These are phyloP conservation scores for Drosophila malerkotliana DNA, from an alignment of 1,140 invertebrate species.

Conservation along the genomic window DNA sequence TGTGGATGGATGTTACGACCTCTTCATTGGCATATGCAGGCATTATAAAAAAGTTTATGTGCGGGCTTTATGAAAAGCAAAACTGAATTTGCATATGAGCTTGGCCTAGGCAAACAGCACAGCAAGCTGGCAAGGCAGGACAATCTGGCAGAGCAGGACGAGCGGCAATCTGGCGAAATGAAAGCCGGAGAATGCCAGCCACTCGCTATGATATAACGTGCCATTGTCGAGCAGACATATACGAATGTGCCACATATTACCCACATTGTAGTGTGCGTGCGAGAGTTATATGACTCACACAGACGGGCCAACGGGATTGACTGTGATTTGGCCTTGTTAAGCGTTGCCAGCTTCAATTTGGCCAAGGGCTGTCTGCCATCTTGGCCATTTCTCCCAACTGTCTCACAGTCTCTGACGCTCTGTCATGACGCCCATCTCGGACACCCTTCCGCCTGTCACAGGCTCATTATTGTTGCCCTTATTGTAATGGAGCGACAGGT, in stretches of 20 bases:
- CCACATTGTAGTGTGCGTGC: neutral
- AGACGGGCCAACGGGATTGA: slow-evolving; percentile 9
- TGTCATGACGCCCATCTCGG: neutral
- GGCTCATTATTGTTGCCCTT: slow-evolving; percentile 51
- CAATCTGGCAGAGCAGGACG: too few species aligned
- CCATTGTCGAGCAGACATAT: slow-evolving; percentile 21
- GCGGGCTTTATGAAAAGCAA: slow-evolving; percentile 61
- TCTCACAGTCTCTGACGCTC: neutral
- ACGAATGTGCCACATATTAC: slow-evolving; percentile 12
- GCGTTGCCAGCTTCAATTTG: slow-evolving; percentile 55
- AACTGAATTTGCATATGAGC: slow-evolving; percentile 63
- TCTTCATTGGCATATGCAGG: slow-evolving; percentile 56
- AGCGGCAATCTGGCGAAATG: slow-evolving; percentile 4
- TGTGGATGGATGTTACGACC: slow-evolving; percentile 14
- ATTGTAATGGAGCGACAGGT: slow-evolving; percentile 51
- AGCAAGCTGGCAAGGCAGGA: neutral
- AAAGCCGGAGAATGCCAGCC: neutral
- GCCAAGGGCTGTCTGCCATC: slow-evolving; percentile 5
- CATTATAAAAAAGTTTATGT: slow-evolving; percentile 62
- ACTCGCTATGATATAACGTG: slow-evolving; percentile 24
- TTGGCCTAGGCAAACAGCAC: slow-evolving; percentile 34
- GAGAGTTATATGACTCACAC: slow-evolving; percentile 10
- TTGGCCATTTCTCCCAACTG: neutral
- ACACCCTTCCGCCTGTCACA: slow-evolving; percentile 1
- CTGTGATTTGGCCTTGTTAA: slow-evolving; percentile 54